phyloP scores from a whole-genome alignment of 2,888 invertebrate species.

The Acleris emargana region DNA sequence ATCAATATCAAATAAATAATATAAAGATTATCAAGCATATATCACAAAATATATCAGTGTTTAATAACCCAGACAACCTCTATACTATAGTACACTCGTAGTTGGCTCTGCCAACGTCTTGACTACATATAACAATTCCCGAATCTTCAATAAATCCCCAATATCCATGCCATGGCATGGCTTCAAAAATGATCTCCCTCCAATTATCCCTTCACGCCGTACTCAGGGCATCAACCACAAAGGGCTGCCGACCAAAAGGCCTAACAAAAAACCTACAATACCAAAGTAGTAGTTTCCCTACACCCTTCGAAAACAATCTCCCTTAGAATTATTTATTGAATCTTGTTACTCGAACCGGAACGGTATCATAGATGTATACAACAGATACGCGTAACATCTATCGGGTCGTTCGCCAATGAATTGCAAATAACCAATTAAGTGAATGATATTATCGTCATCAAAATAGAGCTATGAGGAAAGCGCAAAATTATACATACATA shows the following conservation, averaged over 20 bases:
- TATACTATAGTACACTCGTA: no score
- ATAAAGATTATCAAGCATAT: no score
- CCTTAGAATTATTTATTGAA: slow-evolving; percentile 19
- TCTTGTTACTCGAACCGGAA: slow-evolving; percentile 9
- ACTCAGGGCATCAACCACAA: slow-evolving; percentile 8
- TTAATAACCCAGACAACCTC: no score
- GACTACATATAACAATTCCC: no score
- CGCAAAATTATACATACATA: no score
- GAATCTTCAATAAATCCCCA: not conserved
- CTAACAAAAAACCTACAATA: no score
- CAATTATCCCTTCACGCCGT: slow-evolving; percentile 14
- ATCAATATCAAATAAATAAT: no score
- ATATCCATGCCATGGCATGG: no score
- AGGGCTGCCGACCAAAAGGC: slow-evolving; percentile 19
- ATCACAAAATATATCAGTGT: no score
- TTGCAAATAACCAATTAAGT: not conserved
- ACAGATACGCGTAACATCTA: slow-evolving; percentile 11
- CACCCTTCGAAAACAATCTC: slow-evolving; percentile 17
- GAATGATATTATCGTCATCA: not conserved
- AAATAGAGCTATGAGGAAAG: not conserved
- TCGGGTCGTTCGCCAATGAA: not conserved
- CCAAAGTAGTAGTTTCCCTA: no score
- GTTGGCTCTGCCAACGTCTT: no score
- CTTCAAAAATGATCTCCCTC: not conserved
- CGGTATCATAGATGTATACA: slow-evolving; percentile 23